Evolutionary conservation across 2,888 invertebrate genomes (phyloP), one percentile per base, ranked within the genome.

Genomic region (Gastrophysa polygoni): DNA sequence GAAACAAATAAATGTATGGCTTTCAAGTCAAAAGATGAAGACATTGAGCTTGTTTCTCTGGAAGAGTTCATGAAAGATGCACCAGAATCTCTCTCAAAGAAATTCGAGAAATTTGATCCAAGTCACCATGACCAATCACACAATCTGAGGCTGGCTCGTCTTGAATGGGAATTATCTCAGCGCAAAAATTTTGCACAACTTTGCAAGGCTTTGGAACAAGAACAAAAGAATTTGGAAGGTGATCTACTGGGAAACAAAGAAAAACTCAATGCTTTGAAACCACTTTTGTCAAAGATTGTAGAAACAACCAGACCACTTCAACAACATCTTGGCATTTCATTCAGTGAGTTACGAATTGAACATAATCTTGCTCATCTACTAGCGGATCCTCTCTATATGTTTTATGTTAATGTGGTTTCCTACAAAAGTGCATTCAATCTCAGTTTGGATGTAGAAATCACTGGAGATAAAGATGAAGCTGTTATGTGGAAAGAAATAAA

Each of bases 21-120:
- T 77, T 97, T 96, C 78, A 96, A 95, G 89, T 96, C 96, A 8
- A 93, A 94, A 80, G 96, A 97, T 85, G 95, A 96, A 82, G 91
- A 91, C 76, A 95, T 98, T 73, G 92, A 95, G 75, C 84, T 98
- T 52, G 91, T 98, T 1, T 82, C 92, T 0, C 85, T 92, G 54
- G 90, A 92, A 60, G 92, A 95, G 74, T 97, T 97, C 80, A 91
- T 91, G 75, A 84, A 85, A 72, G 87, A 91, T 78, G 95, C 95
- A 17, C 93, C 94, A 7, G 81, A 84, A 70, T 85, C 82, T n/a
- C 64, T 78, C 7, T 75, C 77, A 3, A 68, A 67, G 16, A 75
- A 76, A 63, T 81, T 80, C 61, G 71, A 72, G 63, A 59, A 78
- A 75, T 69, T 66, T 63, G 69, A 75, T 46, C 70, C 71, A 56